phyloP scores from a whole-genome alignment of 2,888 invertebrate genomes.

The Lasioglossum vierecki region DNA sequence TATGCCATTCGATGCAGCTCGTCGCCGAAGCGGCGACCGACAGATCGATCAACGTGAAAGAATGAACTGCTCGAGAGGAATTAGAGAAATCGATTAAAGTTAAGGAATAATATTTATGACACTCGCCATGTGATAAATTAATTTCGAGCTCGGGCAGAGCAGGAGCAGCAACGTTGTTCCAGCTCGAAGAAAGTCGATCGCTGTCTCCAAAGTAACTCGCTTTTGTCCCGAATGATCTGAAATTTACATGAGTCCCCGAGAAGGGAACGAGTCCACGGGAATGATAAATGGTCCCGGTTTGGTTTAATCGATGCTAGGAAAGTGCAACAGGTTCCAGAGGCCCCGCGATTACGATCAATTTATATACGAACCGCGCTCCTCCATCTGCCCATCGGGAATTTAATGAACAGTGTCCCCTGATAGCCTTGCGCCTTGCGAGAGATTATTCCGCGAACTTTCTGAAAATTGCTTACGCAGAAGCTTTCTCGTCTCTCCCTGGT shows the following conservation, averaged over 20 bases:
- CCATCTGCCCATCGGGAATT: slow-evolving; percentile 20
- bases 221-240: not conserved
- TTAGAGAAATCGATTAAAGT: not conserved
- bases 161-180: not conserved
- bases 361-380: slow-evolving; percentile 20
- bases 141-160: not conserved
- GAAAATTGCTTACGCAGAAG: slow-evolving; percentile 9
- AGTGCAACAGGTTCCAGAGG: slow-evolving; percentile 59
- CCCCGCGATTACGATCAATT: slow-evolving; percentile 44
- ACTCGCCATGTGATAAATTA: not conserved
- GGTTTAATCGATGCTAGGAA: slow-evolving; percentile 53
- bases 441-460: slow-evolving; percentile 9
- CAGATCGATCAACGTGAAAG: not conserved
- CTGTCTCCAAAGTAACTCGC: not conserved
- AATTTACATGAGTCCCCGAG: slow-evolving; percentile 38
- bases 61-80: not conserved
- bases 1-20: too few species aligned
- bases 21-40: too few species aligned
- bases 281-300: slow-evolving; percentile 50
- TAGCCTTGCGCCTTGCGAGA: not conserved
- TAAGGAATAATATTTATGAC: not conserved
- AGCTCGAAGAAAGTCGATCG: not conserved
- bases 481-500: not conserved
- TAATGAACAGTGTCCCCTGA: slow-evolving; percentile 20
- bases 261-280: slow-evolving; percentile 40